Base-by-base conservation (phyloP, 2,797 vertebrate genomes). In the Heliangelus exortis region DNA sequence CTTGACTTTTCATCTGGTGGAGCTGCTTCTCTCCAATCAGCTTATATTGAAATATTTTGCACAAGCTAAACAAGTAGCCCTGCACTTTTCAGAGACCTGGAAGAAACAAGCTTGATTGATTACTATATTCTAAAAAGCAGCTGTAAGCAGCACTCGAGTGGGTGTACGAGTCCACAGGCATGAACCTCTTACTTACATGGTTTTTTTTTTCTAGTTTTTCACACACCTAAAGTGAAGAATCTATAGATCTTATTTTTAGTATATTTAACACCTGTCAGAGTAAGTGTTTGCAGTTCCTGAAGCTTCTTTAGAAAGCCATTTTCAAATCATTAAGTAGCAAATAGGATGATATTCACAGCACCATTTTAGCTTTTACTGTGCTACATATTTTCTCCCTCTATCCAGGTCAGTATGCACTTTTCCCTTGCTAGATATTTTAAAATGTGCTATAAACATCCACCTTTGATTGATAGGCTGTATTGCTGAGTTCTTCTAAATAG, bases 401-500 rank as follows among this genome's bases (percentile, higher is more conserved):
- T 67, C 29, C 75, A 92, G 88, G 88, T 61, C 68, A 91, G 48
- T n/a, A 34, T 7, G 15, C 28, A 62, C n/a, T 72, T 86, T 82
- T 88, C n/a, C 22, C 14, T 62, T 71, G 62, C 7, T 53, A 71
- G 61, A 16, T 75, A 75, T 65, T 95, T 68, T 65, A 47, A 89
- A 90, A 66, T 50, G 15, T 58, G 47, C 39, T 92, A 80, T 80
- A 93, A 93, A 94, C 89, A 92, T 36, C 15, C 26, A 69, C 36
- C 26, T 85, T 80, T 90, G 87, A 77, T 80, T 87, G 78, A 83
- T 77, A 83, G 39, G 61, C 29, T 75, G 23, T 51, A 68, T 23
- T 83, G 59, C 41, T 87, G 68, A 92, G 20, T 9, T 90, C 71
- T 77, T 84, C 50, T 68, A 48, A 80, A 76, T 80, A 23, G 41